These are phyloP conservation scores for Nothocercus nigrocapillus DNA, from an alignment of 2,113 vertebrate species.

Conservation along the genomic window DNA sequence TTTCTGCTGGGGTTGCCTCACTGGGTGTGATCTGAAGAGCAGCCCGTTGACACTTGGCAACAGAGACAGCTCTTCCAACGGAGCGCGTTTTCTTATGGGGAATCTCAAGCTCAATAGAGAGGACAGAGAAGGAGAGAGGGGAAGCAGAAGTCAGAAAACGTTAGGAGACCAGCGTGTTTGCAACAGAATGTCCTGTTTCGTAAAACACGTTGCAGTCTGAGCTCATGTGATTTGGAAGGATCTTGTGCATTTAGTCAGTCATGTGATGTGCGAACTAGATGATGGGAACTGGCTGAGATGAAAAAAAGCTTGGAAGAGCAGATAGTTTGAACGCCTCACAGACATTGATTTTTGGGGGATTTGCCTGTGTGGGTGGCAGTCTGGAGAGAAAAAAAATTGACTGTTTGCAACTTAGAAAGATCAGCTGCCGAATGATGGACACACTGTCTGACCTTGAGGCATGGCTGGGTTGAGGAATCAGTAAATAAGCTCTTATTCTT, in stretches of 20 bases:
- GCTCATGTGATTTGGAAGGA: neutral
- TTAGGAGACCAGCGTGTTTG: neutral
- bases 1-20: neutral
- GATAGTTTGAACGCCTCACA: neutral
- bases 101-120: neutral
- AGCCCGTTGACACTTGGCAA: neutral
- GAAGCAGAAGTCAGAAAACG: neutral
- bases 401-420: neutral
- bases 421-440: neutral
- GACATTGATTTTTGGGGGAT: neutral
- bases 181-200: neutral
- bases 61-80: neutral
- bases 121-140: neutral
- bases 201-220: neutral
- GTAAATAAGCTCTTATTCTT: neutral
- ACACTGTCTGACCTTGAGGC: neutral
- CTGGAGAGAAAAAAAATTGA: neutral
- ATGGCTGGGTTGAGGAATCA: neutral
- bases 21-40: neutral
- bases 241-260: neutral
- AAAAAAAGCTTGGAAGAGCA: neutral
- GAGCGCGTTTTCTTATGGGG: neutral
- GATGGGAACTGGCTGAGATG: neutral
- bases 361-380: neutral
- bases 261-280: neutral